Evolutionary conservation across 35 echinoderm and acorn worm genomes (phyloP).

Genomic region (Heliocidaris erythrogramma): DNA sequence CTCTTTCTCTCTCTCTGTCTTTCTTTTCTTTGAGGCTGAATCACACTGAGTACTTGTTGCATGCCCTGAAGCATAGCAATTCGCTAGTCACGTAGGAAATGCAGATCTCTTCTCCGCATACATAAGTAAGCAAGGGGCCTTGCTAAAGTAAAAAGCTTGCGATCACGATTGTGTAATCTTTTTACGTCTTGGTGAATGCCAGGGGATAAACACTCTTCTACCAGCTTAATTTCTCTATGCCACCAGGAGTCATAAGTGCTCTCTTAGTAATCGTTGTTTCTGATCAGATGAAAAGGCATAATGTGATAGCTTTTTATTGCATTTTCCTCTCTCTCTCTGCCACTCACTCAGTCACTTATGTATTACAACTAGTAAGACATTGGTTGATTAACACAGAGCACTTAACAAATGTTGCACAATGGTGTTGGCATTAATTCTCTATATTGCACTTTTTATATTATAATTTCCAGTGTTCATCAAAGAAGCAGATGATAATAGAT

Average conservation of each 20-base stretch:
- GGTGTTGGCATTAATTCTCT: not conserved
- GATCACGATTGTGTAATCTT: not conserved
- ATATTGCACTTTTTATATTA: not conserved
- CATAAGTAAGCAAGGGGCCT: constrained; percentile 15
- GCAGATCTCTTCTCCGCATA: not conserved
- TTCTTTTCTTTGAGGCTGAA: not conserved
- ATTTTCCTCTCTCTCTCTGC: not conserved
- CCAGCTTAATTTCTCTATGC: not conserved
- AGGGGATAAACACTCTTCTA: not conserved
- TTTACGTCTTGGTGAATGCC: not conserved
- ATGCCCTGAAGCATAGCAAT: constrained; percentile 10
- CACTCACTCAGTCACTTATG: not conserved
- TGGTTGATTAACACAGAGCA: not conserved
- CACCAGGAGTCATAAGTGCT: not conserved
- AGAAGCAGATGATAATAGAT: not conserved
- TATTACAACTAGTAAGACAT: not conserved
- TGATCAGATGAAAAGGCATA: not conserved
- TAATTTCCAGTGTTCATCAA: not conserved
- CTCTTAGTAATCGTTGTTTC: not conserved
- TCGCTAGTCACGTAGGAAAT: constrained; percentile 3
- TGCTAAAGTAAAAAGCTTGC: not conserved
- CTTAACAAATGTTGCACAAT: not conserved
- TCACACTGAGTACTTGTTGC: constrained; percentile 9
- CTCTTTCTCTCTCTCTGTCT: not conserved
- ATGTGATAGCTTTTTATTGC: not conserved